Percentiles rank a stretch among this genome's conserved stretches.
phyloP scores from a whole-genome alignment of 2,888 invertebrate species.

The Bruchidius siliquastri region DNA sequence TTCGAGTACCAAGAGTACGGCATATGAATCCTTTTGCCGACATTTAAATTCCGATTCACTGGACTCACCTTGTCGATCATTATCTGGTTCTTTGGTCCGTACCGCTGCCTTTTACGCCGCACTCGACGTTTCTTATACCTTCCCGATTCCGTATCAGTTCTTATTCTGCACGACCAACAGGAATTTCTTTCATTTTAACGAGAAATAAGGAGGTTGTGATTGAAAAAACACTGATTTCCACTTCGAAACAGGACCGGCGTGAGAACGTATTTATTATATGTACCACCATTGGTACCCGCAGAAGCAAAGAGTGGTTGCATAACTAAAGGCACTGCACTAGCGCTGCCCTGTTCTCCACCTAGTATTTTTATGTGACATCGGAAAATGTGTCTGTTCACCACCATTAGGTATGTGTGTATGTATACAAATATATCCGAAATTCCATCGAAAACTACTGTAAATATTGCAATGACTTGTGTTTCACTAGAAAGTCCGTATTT shows the following conservation, averaged over 20 bases:
- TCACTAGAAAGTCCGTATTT: no score
- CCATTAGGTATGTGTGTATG: no score
- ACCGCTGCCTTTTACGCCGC: background rate
- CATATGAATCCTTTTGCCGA: background rate
- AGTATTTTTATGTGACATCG: no score
- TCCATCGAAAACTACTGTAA: no score
- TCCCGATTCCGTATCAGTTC: background rate
- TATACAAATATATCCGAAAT: no score
- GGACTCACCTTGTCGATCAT: background rate
- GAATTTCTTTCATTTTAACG: background rate
- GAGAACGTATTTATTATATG: background rate
- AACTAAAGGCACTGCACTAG: no score
- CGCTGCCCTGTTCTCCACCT: no score
- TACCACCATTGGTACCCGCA: no score
- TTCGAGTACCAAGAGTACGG: background rate
- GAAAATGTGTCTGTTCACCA: no score
- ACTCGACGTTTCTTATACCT: background rate
- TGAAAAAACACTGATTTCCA: background rate
- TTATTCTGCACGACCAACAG: background rate
- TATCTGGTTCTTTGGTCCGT: background rate
- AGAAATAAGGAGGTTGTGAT: background rate
- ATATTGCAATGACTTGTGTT: no score
- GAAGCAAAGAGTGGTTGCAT: no score
- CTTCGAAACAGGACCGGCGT: background rate
- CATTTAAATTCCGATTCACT: background rate